A percentile compares a stretch with the other conserved stretches of the same genome.
Conservation (phyloP, 2,113 vertebrate genomes). For the Eubucco bourcierii region DNA sequence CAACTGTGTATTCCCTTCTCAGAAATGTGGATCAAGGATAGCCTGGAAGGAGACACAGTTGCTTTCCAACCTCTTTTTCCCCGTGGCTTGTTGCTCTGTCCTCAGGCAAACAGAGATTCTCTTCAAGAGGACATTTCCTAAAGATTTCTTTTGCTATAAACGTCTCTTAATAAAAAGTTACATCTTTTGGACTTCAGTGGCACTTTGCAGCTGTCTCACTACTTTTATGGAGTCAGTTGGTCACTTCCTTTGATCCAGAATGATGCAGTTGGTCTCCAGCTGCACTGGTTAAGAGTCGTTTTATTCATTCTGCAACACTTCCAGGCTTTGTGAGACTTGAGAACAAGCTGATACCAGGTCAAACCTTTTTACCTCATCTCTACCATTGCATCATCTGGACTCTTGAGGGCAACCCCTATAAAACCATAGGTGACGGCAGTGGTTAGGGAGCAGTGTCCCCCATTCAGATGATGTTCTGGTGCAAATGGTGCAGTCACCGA, state of each 20-base stretch:
- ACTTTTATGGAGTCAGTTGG: not conserved
- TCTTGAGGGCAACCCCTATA: fast-evolving
- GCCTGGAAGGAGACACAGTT: not conserved
- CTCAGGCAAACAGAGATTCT: not conserved
- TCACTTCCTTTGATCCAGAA: not conserved
- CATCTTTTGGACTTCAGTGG: not conserved
- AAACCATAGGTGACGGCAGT: fast-evolving
- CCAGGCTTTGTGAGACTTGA: not conserved
- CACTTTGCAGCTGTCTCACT: not conserved
- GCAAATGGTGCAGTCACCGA: fast-evolving
- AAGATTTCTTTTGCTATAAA: not conserved
- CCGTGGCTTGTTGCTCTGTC: not conserved
- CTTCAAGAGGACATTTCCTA: not conserved
- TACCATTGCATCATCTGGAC: not conserved
- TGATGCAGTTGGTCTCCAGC: not conserved
- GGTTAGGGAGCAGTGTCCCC: not conserved
- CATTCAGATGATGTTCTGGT: not conserved
- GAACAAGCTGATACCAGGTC: not conserved
- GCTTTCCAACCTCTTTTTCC: not conserved
- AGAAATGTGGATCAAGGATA: not conserved
- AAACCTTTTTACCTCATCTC: not conserved
- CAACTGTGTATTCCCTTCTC: slow-evolving; percentile 50
- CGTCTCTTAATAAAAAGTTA: not conserved
- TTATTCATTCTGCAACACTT: fast-evolving
- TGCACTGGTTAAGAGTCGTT: not conserved